phyloP scores from a whole-genome alignment of 2,888 invertebrate species.

The Plemyria rubiginata region DNA sequence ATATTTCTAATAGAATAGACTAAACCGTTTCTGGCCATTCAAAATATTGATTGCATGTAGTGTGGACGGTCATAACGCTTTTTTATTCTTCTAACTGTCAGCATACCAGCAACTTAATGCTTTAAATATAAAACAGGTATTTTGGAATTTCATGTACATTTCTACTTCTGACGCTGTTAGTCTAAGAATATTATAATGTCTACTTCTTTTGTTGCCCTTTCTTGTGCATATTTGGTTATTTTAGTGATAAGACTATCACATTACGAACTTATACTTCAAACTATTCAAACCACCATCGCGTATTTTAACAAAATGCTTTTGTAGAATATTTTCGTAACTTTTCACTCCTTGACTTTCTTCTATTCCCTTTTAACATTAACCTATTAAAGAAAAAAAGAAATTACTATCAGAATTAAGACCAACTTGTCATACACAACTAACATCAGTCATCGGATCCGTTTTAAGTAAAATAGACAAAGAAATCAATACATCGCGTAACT shows the following conservation, averaged over 20 bases:
- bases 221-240: constrained; percentile 46
- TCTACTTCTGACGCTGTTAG: constrained; percentile 67
- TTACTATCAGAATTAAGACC: not conserved
- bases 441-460: no score
- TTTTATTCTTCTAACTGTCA: constrained; percentile 32
- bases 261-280: constrained; percentile 21
- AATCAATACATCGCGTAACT: not conserved
- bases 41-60: constrained; percentile 7
- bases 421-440: not conserved
- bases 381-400: not conserved
- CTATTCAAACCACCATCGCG: constrained; percentile 30
- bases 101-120: constrained; percentile 76
- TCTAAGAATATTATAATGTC: constrained; percentile 56
- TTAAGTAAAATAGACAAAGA: not conserved
- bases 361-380: not conserved
- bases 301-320: constrained; percentile 35
- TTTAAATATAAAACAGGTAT: constrained; percentile 83
- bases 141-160: constrained; percentile 76
- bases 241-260: constrained; percentile 44
- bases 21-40: not conserved
- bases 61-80: constrained; percentile 23
- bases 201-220: constrained; percentile 52
- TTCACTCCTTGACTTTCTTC: constrained; percentile 37
- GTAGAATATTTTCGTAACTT: constrained; percentile 34
- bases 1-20: not conserved